These are phyloP conservation scores for Thecophora atra DNA, from an alignment of 2,888 invertebrate genomes.

Conservation along the genomic window DNA sequence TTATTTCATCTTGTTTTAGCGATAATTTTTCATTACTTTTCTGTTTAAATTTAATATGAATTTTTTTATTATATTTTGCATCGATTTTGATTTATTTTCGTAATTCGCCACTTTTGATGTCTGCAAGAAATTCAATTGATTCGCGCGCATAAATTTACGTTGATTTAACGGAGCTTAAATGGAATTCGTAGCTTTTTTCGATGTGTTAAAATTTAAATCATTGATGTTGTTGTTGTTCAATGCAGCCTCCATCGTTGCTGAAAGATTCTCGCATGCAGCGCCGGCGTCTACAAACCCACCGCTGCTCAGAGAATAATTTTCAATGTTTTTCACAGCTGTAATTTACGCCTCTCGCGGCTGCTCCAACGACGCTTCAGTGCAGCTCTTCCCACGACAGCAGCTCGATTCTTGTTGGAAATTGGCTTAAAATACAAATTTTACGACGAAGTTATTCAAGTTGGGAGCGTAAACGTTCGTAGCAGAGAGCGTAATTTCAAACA, in stretches of 20 bases:
- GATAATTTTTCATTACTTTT: conserved; percentile 13
- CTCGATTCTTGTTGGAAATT: not conserved
- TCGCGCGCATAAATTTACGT: too few species aligned
- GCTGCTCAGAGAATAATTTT: not conserved
- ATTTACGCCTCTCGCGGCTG: not conserved
- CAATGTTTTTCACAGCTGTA: too few species aligned
- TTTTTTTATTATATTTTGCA: not conserved
- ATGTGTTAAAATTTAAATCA: not conserved
- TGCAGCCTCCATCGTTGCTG: not conserved
- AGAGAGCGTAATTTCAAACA: not conserved
- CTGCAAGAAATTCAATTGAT: too few species aligned
- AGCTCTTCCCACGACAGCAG: not conserved
- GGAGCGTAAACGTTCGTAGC: not conserved
- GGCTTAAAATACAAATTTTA: not conserved
- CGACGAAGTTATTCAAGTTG: not conserved
- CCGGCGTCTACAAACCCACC: not conserved
- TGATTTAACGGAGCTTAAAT: not conserved
- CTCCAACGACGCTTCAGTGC: not conserved
- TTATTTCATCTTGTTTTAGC: not conserved
- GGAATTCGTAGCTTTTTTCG: not conserved
- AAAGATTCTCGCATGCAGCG: not conserved
- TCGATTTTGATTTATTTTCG: conserved; percentile 15
- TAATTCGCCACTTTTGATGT: too few species aligned
- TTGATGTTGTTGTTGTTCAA: not conserved
- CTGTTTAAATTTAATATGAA: not conserved